Conservation (phyloP, 2,113 vertebrate genomes). For the Ctenodactylus gundi region DNA sequence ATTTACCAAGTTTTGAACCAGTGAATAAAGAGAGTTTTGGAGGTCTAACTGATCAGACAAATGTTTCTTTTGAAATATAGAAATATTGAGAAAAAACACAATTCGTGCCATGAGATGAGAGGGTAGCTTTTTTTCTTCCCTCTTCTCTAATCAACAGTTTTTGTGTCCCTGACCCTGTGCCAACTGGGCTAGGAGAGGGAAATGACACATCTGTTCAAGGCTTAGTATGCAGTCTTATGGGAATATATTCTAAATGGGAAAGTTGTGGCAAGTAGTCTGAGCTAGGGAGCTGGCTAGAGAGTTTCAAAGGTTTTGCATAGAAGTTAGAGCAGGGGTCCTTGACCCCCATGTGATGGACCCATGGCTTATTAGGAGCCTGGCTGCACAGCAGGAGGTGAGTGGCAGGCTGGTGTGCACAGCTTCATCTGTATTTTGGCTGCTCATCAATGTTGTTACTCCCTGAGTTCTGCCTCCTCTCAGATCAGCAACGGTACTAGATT, state of each 20-base stretch:
- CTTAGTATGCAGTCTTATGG: neutral
- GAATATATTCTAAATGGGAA: no score
- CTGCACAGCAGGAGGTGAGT: no score
- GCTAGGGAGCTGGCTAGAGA: neutral
- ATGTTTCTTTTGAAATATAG: neutral
- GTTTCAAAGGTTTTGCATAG: neutral
- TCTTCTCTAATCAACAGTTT: neutral
- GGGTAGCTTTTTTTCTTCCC: neutral
- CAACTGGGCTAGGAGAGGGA: neutral
- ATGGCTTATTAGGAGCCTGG: no score
- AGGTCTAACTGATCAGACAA: neutral
- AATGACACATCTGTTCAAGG: neutral
- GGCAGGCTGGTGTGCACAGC: no score
- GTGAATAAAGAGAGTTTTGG: neutral
- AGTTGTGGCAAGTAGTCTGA: neutral
- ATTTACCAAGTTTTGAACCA: neutral
- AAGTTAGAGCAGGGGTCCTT: no score
- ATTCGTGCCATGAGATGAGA: neutral
- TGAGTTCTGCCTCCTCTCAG: no score
- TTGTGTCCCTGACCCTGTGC: neutral
- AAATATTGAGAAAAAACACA: neutral
- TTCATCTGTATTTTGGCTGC: no score
- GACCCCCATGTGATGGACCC: no score
- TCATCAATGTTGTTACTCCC: no score
- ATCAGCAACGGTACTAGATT: no score